phyloP scores from a whole-genome alignment of 1,140 invertebrate species.

The Caenorhabditis briggsae region DNA sequence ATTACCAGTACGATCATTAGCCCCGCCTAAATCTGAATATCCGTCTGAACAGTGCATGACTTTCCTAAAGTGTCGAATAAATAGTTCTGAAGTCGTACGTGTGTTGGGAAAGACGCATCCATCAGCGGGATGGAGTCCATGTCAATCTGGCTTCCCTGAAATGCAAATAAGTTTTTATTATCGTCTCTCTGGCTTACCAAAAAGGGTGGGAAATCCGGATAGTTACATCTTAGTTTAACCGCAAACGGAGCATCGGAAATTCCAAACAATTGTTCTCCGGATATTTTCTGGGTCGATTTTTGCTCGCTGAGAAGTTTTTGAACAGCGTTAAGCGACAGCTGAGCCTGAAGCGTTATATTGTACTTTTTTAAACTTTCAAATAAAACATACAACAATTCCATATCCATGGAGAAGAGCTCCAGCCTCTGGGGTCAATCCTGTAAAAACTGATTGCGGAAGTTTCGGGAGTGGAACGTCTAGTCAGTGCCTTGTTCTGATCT shows the following conservation, averaged over 20 bases:
- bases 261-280: not conserved
- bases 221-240: not conserved
- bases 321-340: not conserved
- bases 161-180: too few species aligned
- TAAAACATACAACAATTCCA: not conserved
- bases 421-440: not conserved
- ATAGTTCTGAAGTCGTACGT: constrained; percentile 1
- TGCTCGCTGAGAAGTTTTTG: not conserved
- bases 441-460: not conserved
- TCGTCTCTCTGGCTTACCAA: too few species aligned
- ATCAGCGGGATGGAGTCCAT: not conserved
- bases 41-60: not conserved
- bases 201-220: not conserved
- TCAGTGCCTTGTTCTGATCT: too few species aligned
- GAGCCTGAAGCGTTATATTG: not conserved
- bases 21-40: not conserved
- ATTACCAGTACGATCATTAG: not conserved
- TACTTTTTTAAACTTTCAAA: not conserved
- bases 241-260: not conserved
- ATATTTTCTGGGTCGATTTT: too few species aligned
- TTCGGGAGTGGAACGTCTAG: not conserved
- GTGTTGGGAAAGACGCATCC: not conserved
- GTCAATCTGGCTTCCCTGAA: not conserved
- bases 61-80: constrained; percentile 1
- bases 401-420: not conserved